phyloP scores from a whole-genome alignment of 2,888 invertebrate genomes.

The Sarcophaga subvicina region DNA sequence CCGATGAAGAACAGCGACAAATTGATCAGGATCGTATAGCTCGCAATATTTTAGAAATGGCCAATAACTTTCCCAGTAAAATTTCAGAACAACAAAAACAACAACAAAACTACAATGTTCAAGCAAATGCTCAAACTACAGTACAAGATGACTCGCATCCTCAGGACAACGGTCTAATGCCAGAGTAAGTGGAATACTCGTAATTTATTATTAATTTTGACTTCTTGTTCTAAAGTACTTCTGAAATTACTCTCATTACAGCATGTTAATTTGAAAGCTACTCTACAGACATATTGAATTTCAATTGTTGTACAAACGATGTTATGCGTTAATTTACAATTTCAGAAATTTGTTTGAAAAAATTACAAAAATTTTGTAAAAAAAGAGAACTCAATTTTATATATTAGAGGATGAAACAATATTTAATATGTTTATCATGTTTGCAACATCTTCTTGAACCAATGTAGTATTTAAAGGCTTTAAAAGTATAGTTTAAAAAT shows the following conservation, averaged over 20 bases:
- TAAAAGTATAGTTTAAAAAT: slow-evolving; percentile 46
- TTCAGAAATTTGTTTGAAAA: background rate
- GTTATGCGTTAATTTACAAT: background rate
- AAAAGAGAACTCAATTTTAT: slow-evolving; percentile 35
- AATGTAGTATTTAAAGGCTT: slow-evolving; percentile 21
- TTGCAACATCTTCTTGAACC: background rate
- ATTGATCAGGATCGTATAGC: slow-evolving; percentile 86
- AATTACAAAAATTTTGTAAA: background rate
- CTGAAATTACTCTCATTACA: slow-evolving; percentile 52
- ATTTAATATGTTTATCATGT: slow-evolving; percentile 32
- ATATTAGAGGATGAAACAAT: background rate
- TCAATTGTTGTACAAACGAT: background rate
- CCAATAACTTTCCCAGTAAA: slow-evolving; percentile 75
- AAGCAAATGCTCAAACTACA: slow-evolving; percentile 62
- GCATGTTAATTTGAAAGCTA: slow-evolving; percentile 73
- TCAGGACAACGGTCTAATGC: slow-evolving; percentile 70
- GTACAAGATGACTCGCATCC: slow-evolving; percentile 48
- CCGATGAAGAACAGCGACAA: slow-evolving; percentile 86
- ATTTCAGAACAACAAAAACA: slow-evolving; percentile 24
- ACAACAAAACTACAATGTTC: slow-evolving; percentile 62
- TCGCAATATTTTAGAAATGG: slow-evolving; percentile 82
- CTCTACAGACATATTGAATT: background rate
- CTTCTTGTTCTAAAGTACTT: background rate
- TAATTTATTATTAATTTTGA: background rate
- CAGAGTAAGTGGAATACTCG: slow-evolving; percentile 74